Base-by-base conservation (phyloP, 2,113 vertebrate species). In the Dolichotis patagonum region DNA sequence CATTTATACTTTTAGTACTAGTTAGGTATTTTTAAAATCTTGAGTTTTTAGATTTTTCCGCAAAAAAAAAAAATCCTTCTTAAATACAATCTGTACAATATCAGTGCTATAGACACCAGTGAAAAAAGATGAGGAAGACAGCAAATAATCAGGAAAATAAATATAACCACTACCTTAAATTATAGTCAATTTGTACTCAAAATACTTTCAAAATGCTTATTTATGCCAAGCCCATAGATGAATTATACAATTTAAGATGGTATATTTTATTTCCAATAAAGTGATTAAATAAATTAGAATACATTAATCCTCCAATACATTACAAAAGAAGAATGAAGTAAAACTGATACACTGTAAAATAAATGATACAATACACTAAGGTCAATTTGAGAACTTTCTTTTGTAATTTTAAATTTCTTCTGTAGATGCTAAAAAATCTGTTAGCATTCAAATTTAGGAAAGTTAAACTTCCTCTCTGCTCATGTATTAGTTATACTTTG, bases 171-270 rank as follows among this genome's bases (percentile, higher is more conserved):
- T 60, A 75, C 9, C 24, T 85, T 62, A 67, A 85, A 78, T 77
- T 3, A 54, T 20, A 13, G 49, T 93, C 24, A 83, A 80, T 1
- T 35, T 73, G 30, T 41, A 92, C 30, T 88, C 60, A 75, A 84
- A 73, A 58, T 84, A 88, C 95, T 56, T 28, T 71, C 94, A 82
- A 62, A 95, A 67, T 80, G n/a, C 82, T 91, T 86, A 69, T 22
- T 56, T 94, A 78, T 88, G 46, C 12, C 30, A 87, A 54, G 28
- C 7, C 28, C 22, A 77, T 22, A 86, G 24, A 5, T 71, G 43
- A 87, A 91, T 71, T 88, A 94, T n/a, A 41, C 85, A 92, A 96
- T 3, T 73, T 62, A 65, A 54, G 26, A 83, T 41, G 26, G n/a
- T n/a, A n/a, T 67, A 62, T 67, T 81, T 88, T 73, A 85, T 26